Evolutionary conservation across 2,888 invertebrate genomes (phyloP).

Genomic region (Hoplodrina blanda): DNA sequence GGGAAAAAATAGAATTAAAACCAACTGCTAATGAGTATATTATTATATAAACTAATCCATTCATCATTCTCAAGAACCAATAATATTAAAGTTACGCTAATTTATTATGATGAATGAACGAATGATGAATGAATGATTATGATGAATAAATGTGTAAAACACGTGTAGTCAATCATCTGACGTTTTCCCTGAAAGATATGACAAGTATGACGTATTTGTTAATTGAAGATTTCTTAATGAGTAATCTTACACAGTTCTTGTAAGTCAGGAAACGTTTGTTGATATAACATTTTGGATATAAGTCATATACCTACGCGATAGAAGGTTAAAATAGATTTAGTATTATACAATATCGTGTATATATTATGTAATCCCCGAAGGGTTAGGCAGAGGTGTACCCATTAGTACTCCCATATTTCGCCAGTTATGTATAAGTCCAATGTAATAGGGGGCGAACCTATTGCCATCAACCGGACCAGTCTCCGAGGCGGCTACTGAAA

Average conservation of each 20-base stretch:
- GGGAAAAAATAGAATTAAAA: too few relatives aligned
- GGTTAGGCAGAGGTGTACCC: too few relatives aligned
- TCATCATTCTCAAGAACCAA: not conserved
- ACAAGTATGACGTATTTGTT: not conserved
- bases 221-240: not conserved
- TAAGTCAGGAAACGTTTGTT: not conserved
- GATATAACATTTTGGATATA: too few relatives aligned
- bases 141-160: constrained; percentile 6
- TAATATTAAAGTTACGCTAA: not conserved
- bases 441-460: too few relatives aligned
- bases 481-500: too few relatives aligned
- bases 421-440: too few relatives aligned
- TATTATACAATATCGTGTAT: too few relatives aligned
- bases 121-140: not conserved
- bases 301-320: too few relatives aligned
- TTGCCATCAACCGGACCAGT: too few relatives aligned
- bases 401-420: too few relatives aligned
- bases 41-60: not conserved
- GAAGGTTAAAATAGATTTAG: too few relatives aligned
- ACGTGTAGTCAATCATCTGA: not conserved
- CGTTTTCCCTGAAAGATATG: constrained; percentile 7
- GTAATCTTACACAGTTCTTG: not conserved
- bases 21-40: not conserved
- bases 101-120: not conserved
- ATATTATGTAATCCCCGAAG: too few relatives aligned